Evolutionary conservation across 2,113 vertebrate genomes (phyloP).

Genomic region (Columba janthina): DNA sequence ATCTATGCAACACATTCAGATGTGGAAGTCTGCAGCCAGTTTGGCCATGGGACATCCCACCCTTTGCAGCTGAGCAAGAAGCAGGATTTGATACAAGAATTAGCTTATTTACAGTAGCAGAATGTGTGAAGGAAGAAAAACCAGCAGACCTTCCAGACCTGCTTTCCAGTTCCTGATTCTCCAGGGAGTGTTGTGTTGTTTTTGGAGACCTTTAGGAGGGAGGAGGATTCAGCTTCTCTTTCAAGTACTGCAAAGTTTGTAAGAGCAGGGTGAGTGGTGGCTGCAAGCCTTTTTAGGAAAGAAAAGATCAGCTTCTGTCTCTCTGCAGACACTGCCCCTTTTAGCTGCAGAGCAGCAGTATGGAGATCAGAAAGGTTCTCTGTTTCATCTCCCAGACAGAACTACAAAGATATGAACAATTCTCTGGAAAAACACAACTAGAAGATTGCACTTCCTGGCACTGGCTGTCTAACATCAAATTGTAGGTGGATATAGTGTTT

Average conservation of each 20-base stretch:
- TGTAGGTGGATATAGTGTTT: not conserved
- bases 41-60: not conserved
- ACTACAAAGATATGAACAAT: not conserved
- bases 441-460: not conserved
- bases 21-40: not conserved
- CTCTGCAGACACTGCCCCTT: not conserved
- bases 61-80: not conserved
- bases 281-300: conserved; percentile 2
- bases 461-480: not conserved
- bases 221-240: not conserved
- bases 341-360: not conserved
- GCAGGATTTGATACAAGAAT: not conserved
- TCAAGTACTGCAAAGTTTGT: not conserved
- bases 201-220: conserved; percentile 19
- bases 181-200: conserved; percentile 16
- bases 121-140: not conserved
- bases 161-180: conserved; percentile 20
- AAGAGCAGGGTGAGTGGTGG: not conserved
- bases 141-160: not conserved
- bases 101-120: not conserved
- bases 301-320: not conserved
- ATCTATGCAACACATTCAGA: fast-evolving
- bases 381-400: not conserved
- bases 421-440: not conserved
- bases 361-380: not conserved